Evolutionary conservation across 1,140 invertebrate genomes (phyloP).

Genomic region (Drosophila punjabiensis): DNA sequence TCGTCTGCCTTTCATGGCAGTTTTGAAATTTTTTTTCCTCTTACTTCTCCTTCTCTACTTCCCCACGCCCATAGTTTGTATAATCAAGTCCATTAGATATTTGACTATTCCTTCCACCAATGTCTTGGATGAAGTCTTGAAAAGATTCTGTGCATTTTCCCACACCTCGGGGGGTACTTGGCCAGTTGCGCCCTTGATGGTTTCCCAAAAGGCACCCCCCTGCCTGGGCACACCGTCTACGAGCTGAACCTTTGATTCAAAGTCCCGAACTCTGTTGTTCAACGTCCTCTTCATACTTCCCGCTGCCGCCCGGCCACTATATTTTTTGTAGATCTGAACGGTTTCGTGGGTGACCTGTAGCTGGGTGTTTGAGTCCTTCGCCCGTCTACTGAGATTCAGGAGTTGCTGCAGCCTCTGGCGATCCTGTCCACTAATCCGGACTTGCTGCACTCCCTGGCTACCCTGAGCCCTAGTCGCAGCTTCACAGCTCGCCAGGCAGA

Average conservation of each 20-base stretch:
- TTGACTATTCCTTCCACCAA: not conserved
- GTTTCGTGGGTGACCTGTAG: not conserved
- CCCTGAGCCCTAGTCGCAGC: not conserved
- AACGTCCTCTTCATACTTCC: not conserved
- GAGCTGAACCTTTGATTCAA: not conserved
- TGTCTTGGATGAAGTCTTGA: not conserved
- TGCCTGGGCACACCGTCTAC: conserved; percentile 4
- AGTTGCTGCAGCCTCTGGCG: not conserved
- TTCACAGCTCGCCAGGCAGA: not conserved
- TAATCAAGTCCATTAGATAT: not conserved
- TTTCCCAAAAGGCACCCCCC: not conserved
- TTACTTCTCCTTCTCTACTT: not conserved
- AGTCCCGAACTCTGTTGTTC: conserved; percentile 2
- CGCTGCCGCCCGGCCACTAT: not conserved
- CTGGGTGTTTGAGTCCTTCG: not conserved
- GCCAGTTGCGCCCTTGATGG: not conserved
- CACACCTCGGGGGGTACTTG: not conserved
- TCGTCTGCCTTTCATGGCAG: not conserved
- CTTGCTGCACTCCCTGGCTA: not conserved
- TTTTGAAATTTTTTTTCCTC: not conserved
- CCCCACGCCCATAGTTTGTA: not conserved
- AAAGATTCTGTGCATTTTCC: not conserved
- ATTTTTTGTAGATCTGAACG: not conserved
- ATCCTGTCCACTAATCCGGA: not conserved
- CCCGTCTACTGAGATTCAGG: not conserved